phyloP scores from a whole-genome alignment of 1,140 invertebrate species.

The Babylonia areolata region DNA sequence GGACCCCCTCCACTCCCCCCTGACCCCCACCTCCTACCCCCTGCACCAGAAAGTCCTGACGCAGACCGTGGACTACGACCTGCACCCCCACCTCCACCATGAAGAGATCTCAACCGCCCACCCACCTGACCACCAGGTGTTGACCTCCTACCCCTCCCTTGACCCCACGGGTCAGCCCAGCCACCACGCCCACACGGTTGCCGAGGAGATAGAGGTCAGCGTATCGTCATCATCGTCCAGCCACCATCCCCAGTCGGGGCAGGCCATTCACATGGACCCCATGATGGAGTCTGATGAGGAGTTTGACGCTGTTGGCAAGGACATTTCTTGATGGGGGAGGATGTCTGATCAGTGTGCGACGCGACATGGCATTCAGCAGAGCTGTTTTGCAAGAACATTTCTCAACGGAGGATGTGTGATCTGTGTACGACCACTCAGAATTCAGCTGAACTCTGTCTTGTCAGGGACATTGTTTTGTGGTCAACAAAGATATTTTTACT shows the following conservation, averaged over 20 bases:
- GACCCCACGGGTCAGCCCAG: not conserved
- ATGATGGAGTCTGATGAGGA: conserved; percentile 56
- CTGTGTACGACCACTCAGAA: too few species aligned
- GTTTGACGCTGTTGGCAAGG: conserved; percentile 17
- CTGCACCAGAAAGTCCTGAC: not conserved
- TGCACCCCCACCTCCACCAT: conserved; percentile 47
- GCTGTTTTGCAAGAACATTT: too few species aligned
- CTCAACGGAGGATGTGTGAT: too few species aligned
- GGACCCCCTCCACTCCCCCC: conserved; percentile 10
- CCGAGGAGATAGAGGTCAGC: conserved; percentile 1
- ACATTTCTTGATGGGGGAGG: not conserved
- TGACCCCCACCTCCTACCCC: conserved; percentile 31
- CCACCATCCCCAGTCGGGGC: conserved; percentile 19
- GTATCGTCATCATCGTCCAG: conserved; percentile 15
- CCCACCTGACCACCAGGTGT: conserved; percentile 31
- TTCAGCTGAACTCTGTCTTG: too few species aligned
- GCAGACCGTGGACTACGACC: conserved; percentile 22
- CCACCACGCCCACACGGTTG: conserved; percentile 6
- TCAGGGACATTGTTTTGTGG: too few species aligned
- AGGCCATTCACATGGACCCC: conserved; percentile 48
- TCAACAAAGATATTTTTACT: too few species aligned
- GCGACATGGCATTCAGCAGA: too few species aligned
- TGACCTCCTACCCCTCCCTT: conserved; percentile 21
- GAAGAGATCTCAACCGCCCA: conserved; percentile 46
- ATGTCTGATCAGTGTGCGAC: not conserved